Evolutionary conservation across 2,797 vertebrate species (phyloP).

Genomic region (Buceros bicornis): DNA sequence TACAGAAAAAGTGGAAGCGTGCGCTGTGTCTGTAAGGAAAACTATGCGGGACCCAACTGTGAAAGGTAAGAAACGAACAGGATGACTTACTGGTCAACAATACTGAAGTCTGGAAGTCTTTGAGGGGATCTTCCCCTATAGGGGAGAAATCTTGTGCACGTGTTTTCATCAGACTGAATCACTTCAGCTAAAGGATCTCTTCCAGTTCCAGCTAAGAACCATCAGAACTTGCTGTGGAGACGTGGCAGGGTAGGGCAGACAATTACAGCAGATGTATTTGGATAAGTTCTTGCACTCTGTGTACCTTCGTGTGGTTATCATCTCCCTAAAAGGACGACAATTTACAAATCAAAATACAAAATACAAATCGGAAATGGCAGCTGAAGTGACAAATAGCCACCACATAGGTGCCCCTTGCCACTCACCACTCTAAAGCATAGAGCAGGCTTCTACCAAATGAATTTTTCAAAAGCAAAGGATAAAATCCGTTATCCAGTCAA

Average conservation of each 20-base stretch:
- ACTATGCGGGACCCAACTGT: slow-evolving; percentile 92
- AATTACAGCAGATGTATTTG: neutral
- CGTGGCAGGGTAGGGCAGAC: neutral
- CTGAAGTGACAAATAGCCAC: neutral
- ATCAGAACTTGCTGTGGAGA: neutral
- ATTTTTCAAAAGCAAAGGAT: neutral
- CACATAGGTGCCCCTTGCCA: neutral
- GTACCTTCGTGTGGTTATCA: neutral
- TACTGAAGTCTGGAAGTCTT: neutral
- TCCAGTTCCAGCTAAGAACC: neutral
- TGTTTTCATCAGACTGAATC: neutral
- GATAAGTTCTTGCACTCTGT: neutral
- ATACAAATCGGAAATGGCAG: neutral
- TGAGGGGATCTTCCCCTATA: neutral
- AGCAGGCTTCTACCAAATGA: neutral
- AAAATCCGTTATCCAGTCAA: neutral
- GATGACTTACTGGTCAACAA: neutral
- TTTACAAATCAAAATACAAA: neutral
- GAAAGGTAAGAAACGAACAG: slow-evolving; percentile 87
- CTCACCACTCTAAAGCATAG: neutral
- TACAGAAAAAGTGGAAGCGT: slow-evolving; percentile 83
- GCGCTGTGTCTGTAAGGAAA: slow-evolving; percentile 91
- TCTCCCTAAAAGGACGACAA: neutral
- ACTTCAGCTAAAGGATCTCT: neutral
- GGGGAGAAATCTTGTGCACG: neutral